These are phyloP conservation scores for Hypolimnas misippus DNA, from an alignment of 2,888 invertebrate genomes.

Conservation along the genomic window DNA sequence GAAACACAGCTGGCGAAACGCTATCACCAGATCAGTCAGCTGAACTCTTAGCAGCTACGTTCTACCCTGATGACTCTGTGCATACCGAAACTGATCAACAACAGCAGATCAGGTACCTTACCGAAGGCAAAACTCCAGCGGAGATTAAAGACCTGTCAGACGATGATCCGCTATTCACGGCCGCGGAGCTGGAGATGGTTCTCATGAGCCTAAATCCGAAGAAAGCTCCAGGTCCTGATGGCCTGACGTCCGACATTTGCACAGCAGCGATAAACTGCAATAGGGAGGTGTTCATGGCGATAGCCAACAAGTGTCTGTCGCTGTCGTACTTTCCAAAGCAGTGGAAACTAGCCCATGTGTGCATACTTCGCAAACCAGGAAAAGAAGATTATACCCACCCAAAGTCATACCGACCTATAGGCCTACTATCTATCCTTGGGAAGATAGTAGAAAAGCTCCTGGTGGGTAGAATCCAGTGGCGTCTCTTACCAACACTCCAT, in stretches of 20 bases:
- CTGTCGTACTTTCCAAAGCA: no score
- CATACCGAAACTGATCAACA: not conserved
- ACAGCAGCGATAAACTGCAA: no score
- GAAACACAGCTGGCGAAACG: constrained; percentile 16
- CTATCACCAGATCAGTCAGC: constrained; percentile 36
- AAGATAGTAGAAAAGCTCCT: constrained; percentile 36
- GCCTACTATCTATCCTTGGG: constrained; percentile 40
- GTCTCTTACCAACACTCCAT: not conserved
- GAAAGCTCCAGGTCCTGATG: no score
- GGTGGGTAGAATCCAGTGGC: constrained; percentile 23
- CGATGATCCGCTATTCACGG: constrained; percentile 30
- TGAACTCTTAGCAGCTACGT: constrained; percentile 37
- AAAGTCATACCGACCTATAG: constrained; percentile 44
- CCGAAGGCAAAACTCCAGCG: not conserved
- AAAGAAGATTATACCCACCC: constrained; percentile 40
- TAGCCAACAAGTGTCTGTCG: no score
- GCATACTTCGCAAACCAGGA: constrained; percentile 41
- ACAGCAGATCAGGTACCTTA: not conserved
- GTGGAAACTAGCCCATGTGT: constrained; percentile 36
- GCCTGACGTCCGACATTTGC: no score
- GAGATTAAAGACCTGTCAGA: not conserved
- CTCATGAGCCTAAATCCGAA: no score
- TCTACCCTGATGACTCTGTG: constrained; percentile 39
- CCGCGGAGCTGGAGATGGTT: constrained; percentile 26
- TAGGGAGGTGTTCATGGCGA: no score